phyloP scores from a whole-genome alignment of 2,113 vertebrate genomes.

The Antidorcas marsupialis region DNA sequence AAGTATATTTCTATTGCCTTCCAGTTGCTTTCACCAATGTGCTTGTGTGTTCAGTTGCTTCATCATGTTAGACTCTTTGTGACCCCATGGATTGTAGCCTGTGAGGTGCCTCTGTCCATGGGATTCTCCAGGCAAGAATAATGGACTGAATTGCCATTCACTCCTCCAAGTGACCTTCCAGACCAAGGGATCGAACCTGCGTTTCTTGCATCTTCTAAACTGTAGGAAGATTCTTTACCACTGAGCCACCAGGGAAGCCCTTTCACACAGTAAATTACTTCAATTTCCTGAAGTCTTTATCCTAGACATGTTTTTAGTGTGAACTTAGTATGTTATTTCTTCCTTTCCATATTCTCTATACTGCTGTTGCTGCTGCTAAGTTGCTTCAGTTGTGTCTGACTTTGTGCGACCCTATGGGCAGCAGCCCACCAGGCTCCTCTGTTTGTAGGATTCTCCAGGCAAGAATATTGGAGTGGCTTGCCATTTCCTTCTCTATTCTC shows the following conservation, averaged over 20 bases:
- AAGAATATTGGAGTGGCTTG: background rate
- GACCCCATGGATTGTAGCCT: background rate
- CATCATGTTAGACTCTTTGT: background rate
- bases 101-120: background rate
- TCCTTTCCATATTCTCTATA: background rate
- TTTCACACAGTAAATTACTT: background rate
- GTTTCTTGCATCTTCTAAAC: background rate
- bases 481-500: background rate
- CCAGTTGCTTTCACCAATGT: background rate
- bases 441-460: background rate
- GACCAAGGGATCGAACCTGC: accelerated
- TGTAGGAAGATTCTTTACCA: background rate
- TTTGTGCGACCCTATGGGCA: accelerated
- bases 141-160: background rate
- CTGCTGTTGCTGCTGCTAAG: background rate
- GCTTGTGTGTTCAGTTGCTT: background rate
- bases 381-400: background rate
- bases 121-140: background rate
- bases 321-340: background rate
- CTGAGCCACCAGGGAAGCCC: background rate
- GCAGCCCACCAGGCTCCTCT: background rate
- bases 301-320: background rate
- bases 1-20: background rate
- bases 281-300: background rate
- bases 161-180: background rate